Evolutionary conservation across 2,113 vertebrate genomes (phyloP).

Genomic region (Menura novaehollandiae): DNA sequence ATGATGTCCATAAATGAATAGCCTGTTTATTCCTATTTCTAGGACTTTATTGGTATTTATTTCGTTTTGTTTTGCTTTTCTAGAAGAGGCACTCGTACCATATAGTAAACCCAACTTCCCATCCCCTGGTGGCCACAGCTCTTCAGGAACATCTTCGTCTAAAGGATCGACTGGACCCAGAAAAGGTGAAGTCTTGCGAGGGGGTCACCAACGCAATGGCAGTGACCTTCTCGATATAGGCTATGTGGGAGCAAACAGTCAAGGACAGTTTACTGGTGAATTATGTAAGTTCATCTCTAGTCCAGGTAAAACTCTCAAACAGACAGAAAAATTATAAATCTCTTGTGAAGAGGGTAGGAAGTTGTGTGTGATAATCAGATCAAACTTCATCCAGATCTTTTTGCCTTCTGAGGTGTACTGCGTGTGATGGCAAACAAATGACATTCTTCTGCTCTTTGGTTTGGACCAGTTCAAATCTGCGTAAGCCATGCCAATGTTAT

Average conservation of each 20-base stretch:
- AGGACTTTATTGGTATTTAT: not conserved
- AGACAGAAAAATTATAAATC: not conserved
- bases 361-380: not conserved
- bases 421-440: not conserved
- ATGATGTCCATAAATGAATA: not conserved
- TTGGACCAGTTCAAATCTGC: not conserved
- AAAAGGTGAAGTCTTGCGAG: slow-evolving; percentile 81
- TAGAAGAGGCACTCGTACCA: slow-evolving; percentile 92
- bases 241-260: slow-evolving; percentile 88
- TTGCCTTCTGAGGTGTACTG: not conserved
- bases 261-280: slow-evolving; percentile 93
- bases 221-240: slow-evolving; percentile 87
- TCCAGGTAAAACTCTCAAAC: not conserved
- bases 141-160: slow-evolving; percentile 94
- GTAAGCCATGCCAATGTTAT: not conserved
- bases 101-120: slow-evolving; percentile 97
- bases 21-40: not conserved
- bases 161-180: slow-evolving; percentile 95
- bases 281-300: slow-evolving; percentile 85
- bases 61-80: slow-evolving; percentile 11
- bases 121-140: slow-evolving; percentile 94
- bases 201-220: slow-evolving; percentile 85
- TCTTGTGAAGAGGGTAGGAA: not conserved
- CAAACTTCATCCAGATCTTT: not conserved
- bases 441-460: not conserved